phyloP scores from a whole-genome alignment of 1,140 invertebrate genomes.

The Penaeus indicus region DNA sequence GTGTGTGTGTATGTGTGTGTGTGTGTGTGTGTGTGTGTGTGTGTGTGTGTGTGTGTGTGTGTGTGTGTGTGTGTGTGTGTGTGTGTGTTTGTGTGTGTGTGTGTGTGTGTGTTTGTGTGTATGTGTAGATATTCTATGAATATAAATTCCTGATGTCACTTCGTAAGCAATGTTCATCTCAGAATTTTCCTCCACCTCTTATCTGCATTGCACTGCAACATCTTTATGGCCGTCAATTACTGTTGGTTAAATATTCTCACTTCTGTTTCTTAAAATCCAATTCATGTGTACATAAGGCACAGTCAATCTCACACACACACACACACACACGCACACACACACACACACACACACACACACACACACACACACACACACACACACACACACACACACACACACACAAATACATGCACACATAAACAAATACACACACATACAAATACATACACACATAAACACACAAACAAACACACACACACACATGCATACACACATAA shows the following conservation, averaged over 20 bases:
- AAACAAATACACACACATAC: no score
- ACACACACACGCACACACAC: background rate
- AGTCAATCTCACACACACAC: background rate
- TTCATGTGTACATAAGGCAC: background rate
- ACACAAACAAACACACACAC: no score
- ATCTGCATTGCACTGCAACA: background rate
- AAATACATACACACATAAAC: no score
- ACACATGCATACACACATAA: no score
- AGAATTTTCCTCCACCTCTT: no score
- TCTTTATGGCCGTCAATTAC: background rate
- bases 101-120: background rate
- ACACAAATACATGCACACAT: no score
- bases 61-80: no score
- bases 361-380: slow-evolving; percentile 2
- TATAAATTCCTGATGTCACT: no score
- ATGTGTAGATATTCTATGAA: background rate
- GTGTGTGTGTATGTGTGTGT: slow-evolving; percentile 20
- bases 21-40: slow-evolving; percentile 24
- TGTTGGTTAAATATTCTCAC: background rate
- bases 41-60: background rate
- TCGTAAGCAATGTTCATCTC: no score
- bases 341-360: background rate
- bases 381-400: background rate
- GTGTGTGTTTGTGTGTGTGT: no score
- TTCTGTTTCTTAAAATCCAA: background rate